These are phyloP conservation scores for Sepioteuthis lessoniana DNA, from an alignment of 2,888 invertebrate species.

Conservation along the genomic window DNA sequence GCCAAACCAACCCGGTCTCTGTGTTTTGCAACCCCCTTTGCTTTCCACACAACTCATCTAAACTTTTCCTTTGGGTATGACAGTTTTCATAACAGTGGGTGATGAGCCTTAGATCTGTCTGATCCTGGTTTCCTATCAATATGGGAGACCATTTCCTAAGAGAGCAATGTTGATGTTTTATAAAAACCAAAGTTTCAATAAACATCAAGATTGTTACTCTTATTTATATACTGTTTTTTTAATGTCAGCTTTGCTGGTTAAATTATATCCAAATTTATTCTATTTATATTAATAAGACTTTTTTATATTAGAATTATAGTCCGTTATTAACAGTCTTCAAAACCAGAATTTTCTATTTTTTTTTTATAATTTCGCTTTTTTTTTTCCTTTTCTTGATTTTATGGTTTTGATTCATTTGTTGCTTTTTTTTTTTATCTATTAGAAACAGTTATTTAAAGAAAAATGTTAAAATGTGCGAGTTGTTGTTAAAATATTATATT, in stretches of 20 bases:
- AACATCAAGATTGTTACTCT: background rate
- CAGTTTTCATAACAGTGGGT: constrained; percentile 13
- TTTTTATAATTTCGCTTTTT: too few relatives aligned
- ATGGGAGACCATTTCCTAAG: background rate
- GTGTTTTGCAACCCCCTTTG: background rate
- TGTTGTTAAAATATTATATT: too few relatives aligned
- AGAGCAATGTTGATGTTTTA: background rate
- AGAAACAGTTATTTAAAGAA: too few relatives aligned
- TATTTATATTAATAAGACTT: too few relatives aligned
- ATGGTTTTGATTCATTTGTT: too few relatives aligned
- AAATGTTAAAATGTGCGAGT: too few relatives aligned
- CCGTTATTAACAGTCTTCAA: too few relatives aligned
- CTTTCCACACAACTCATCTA: background rate
- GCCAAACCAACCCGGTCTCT: background rate
- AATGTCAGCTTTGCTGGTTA: background rate
- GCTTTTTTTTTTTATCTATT: too few relatives aligned
- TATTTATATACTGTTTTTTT: background rate
- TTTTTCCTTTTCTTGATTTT: too few relatives aligned
- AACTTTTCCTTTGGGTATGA: constrained; percentile 8
- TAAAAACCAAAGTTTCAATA: background rate
- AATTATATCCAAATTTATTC: too few relatives aligned
- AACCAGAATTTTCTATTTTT: too few relatives aligned
- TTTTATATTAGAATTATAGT: too few relatives aligned
- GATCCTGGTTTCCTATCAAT: background rate
- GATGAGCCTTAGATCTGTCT: background rate